phyloP scores from a whole-genome alignment of 37 sponge, comb jelly and placozoan species.

The Halichondria panicea region DNA sequence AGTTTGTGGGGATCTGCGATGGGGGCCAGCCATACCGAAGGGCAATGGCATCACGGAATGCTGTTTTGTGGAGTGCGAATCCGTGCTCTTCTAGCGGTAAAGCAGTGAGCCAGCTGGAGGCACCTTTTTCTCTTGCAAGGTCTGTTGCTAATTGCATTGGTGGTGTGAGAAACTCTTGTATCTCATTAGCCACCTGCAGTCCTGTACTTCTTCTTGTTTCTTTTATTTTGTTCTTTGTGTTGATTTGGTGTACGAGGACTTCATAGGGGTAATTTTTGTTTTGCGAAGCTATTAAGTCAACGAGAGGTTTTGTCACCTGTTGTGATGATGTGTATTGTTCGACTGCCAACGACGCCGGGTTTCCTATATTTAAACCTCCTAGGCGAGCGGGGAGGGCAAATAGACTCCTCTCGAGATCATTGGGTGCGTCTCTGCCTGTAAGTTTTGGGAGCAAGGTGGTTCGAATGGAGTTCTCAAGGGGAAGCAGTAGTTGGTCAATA shows the following conservation, averaged over 20 bases:
- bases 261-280: neutral
- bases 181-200: neutral
- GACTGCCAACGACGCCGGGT: neutral
- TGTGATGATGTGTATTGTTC: neutral
- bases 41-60: too few species aligned
- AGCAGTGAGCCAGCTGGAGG: too few species aligned
- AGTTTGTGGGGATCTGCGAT: too few species aligned
- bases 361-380: neutral
- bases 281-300: neutral
- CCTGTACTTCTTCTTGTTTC: neutral
- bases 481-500: constrained; percentile 20
- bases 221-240: neutral
- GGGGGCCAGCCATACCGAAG: too few species aligned
- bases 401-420: neutral
- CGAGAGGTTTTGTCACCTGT: constrained; percentile 13
- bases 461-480: constrained; percentile 35
- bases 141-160: constrained; percentile 2
- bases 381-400: constrained; percentile 9
- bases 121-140: too few species aligned
- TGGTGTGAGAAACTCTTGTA: neutral
- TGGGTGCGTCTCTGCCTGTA: constrained; percentile 11
- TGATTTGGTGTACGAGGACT: neutral
- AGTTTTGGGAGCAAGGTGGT: constrained; percentile 2
- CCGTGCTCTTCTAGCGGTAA: too few species aligned
- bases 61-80: too few species aligned